A percentile compares a stretch with the other conserved stretches of the same genome.
Conservation (phyloP, 1,140 invertebrate genomes). For the Streblospio benedicti region DNA sequence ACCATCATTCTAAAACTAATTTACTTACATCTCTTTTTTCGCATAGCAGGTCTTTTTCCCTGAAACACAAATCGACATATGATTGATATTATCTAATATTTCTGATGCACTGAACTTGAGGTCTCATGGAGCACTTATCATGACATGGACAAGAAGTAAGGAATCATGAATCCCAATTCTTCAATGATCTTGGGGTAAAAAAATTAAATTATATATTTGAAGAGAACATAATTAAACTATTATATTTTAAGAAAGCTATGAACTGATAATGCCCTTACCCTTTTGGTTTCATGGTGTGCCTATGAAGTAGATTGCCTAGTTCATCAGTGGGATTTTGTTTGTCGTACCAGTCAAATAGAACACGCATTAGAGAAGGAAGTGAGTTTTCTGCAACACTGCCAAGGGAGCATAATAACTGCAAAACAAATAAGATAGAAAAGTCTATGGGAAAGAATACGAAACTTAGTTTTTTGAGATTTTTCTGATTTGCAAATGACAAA, state of each 20-base stretch:
- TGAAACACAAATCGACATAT: constrained; percentile 6
- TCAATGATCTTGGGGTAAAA: no score
- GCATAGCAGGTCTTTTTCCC: constrained; percentile 58
- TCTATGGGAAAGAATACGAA: not conserved
- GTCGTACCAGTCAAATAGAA: constrained; percentile 95
- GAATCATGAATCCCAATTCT: no score
- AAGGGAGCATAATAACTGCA: constrained; percentile 72
- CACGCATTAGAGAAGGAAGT: constrained; percentile 83
- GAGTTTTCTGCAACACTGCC: constrained; percentile 93
- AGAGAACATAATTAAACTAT: no score
- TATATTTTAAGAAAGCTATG: not conserved
- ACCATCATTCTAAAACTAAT: constrained; percentile 2
- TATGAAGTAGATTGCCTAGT: constrained; percentile 23
- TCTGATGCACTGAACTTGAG: no score
- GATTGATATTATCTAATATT: no score
- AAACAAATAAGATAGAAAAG: constrained; percentile 10
- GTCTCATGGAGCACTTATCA: no score
- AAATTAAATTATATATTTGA: no score
- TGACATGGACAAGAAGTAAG: no score
- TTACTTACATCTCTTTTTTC: constrained; percentile 64
- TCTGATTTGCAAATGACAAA: no score
- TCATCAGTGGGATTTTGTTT: constrained; percentile 61
- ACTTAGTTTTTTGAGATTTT: no score
- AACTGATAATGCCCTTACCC: constrained; percentile 27
- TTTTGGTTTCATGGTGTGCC: constrained; percentile 36